phyloP scores from a whole-genome alignment of 2,888 invertebrate genomes.

The Leptarthrus brevirostris region DNA sequence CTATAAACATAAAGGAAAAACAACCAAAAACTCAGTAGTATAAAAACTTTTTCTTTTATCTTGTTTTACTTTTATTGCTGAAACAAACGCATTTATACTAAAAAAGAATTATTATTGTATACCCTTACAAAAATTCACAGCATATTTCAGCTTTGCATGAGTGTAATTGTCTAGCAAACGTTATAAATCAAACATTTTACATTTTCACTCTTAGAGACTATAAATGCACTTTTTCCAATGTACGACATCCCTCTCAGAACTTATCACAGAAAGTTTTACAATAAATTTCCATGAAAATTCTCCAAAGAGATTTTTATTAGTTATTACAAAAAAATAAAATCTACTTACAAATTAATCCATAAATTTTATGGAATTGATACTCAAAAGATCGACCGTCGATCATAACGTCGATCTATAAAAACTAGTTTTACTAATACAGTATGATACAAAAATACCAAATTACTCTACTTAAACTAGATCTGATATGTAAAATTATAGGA shows the following conservation, averaged over 20 bases:
- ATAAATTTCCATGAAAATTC: constrained; percentile 7
- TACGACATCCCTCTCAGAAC: constrained; percentile 28
- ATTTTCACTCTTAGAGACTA: constrained; percentile 25
- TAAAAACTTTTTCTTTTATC: too few relatives aligned
- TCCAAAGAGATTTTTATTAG: constrained; percentile 8
- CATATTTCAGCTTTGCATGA: constrained; percentile 48
- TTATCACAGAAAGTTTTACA: constrained; percentile 3
- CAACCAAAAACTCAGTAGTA: too few relatives aligned
- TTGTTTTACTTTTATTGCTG: too few relatives aligned
- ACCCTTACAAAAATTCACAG: constrained; percentile 43
- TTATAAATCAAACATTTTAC: constrained; percentile 10
- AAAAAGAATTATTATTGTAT: constrained; percentile 35
- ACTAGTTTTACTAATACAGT: too few relatives aligned
- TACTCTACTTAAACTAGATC: neutral
- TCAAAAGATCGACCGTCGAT: neutral
- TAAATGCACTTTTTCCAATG: constrained; percentile 43
- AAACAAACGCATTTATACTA: too few relatives aligned
- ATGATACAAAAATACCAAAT: neutral
- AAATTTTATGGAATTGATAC: constrained; percentile 41
- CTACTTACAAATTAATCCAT: constrained; percentile 28
- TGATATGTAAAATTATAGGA: neutral
- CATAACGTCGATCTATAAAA: neutral
- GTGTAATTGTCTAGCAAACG: neutral
- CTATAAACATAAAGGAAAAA: too few relatives aligned
- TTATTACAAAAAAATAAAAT: neutral